Conservation (phyloP, 2,113 vertebrate genomes). For the Ranitomeya variabilis region DNA sequence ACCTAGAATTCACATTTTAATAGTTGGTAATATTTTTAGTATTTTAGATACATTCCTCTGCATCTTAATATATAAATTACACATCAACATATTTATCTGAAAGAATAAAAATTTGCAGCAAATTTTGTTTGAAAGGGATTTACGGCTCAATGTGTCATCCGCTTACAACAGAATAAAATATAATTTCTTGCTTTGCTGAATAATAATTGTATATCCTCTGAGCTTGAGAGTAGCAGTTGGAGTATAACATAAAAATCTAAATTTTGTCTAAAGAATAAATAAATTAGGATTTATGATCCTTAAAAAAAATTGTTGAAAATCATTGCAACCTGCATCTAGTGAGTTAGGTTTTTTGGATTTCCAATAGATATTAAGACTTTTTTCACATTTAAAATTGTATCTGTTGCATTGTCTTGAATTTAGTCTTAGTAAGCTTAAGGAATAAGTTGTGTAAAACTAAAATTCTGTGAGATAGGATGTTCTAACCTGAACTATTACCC, state of each 20-base stretch:
- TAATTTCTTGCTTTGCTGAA: background rate
- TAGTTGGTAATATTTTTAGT: conserved; percentile 10
- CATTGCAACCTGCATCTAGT: conserved; percentile 14
- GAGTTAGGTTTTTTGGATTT: background rate
- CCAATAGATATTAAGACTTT: conserved; percentile 31
- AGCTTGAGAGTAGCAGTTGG: background rate
- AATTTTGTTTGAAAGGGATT: background rate
- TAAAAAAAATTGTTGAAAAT: conserved; percentile 2
- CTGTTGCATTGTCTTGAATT: background rate
- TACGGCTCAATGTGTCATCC: background rate
- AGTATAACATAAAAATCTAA: background rate
- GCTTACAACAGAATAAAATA: background rate
- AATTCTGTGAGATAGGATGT: no score
- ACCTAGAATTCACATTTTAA: background rate
- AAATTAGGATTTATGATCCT: background rate
- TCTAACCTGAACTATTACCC: background rate
- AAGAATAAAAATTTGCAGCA: background rate
- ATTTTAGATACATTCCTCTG: background rate
- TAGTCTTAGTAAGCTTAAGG: background rate
- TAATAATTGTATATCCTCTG: background rate
- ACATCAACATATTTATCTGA: background rate
- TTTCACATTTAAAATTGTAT: background rate
- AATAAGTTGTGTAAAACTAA: background rate
- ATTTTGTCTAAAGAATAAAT: background rate
- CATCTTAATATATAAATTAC: conserved; percentile 15